These are phyloP conservation scores for Eptesicus fuscus DNA, from an alignment of 2,113 vertebrate genomes.

Conservation along the genomic window DNA sequence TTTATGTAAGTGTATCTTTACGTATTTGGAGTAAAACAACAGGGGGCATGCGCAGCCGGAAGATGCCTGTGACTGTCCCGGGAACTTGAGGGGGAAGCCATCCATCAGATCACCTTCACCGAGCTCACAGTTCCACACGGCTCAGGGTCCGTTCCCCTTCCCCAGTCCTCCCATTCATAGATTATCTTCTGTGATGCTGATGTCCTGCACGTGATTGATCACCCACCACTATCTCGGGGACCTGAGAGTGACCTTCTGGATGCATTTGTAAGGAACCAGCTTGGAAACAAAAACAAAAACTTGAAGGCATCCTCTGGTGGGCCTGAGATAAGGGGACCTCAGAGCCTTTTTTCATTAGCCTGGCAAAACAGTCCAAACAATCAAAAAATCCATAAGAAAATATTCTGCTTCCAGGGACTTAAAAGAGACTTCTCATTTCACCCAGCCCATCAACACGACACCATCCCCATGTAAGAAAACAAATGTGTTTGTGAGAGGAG, in stretches of 20 bases:
- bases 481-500: background rate
- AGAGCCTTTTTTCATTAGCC: slow-evolving; percentile 9
- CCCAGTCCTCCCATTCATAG: background rate
- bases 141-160: background rate
- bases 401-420: slow-evolving; percentile 51
- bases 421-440: slow-evolving; percentile 22
- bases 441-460: background rate
- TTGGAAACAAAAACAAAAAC: slow-evolving; percentile 51
- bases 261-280: slow-evolving; percentile 66
- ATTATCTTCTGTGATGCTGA: slow-evolving; percentile 31
- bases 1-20: background rate
- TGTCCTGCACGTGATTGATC: background rate
- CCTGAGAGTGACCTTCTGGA: slow-evolving; percentile 48
- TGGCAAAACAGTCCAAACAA: slow-evolving; percentile 56
- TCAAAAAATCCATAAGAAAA: slow-evolving; percentile 58
- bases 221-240: slow-evolving; percentile 48
- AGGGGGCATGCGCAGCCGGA: background rate
- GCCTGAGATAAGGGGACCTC: slow-evolving; percentile 56
- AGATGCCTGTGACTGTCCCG: background rate
- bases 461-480: background rate
- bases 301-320: background rate
- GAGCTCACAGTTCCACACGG: background rate
- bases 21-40: background rate
- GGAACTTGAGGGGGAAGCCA: background rate
- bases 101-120: background rate